These are phyloP conservation scores for Cepphus grylle DNA, from an alignment of 2,113 vertebrate genomes.

Conservation along the genomic window DNA sequence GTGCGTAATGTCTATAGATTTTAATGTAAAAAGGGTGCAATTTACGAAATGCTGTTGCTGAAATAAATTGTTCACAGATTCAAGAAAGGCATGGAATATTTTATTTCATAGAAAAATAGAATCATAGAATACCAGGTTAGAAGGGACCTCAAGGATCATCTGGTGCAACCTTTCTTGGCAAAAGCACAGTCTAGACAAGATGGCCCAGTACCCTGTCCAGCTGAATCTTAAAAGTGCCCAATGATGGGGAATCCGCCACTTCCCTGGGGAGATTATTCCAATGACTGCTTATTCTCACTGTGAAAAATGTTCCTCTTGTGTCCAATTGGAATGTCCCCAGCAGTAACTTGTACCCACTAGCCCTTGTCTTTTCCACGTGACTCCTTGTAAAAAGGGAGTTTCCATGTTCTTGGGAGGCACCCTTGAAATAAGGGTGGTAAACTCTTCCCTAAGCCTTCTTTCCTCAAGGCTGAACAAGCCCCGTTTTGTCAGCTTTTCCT, in stretches of 20 bases:
- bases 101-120: not conserved
- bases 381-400: not conserved
- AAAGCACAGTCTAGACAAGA: not conserved
- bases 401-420: not conserved
- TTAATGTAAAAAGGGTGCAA: not conserved
- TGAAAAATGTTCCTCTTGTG: not conserved
- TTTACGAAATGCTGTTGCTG: not conserved
- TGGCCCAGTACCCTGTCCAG: not conserved
- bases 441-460: not conserved
- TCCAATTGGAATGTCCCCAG: not conserved
- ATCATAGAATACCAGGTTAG: not conserved
- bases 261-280: not conserved
- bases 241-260: not conserved
- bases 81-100: not conserved
- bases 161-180: not conserved
- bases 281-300: not conserved
- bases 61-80: not conserved
- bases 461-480: not conserved
- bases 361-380: not conserved
- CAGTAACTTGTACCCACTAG: not conserved
- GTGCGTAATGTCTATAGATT: not conserved
- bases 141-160: not conserved
- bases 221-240: not conserved
- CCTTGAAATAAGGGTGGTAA: not conserved
- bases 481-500: not conserved